Evolutionary conservation across 2,113 vertebrate genomes (phyloP).

Genomic region (Myodes glareolus): DNA sequence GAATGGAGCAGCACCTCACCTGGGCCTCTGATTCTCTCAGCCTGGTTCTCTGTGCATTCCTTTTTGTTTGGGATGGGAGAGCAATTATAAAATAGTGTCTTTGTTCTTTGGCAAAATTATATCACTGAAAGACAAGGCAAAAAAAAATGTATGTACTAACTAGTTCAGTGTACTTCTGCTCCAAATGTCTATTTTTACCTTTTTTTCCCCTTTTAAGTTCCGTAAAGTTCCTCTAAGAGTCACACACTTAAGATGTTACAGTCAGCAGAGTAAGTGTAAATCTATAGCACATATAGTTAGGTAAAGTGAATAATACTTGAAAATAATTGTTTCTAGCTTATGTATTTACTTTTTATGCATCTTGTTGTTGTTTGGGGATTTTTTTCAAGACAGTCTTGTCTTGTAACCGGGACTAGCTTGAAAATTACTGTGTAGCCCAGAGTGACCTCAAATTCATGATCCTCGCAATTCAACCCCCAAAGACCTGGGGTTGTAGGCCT

Average conservation of each 20-base stretch:
- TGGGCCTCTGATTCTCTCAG: not conserved
- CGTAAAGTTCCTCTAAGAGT: not conserved
- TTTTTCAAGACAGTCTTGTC: not conserved
- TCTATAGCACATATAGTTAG: too few species aligned
- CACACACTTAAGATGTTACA: not conserved
- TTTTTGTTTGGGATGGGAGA: not conserved
- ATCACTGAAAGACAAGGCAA: slow-evolving; percentile 1
- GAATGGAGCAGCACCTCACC: not conserved
- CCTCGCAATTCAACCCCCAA: not conserved
- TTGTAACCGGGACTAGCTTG: not conserved
- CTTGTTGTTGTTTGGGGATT: not conserved
- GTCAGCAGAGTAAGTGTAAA: not conserved
- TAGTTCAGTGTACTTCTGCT: not conserved
- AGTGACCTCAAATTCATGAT: not conserved
- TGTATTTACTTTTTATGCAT: not conserved
- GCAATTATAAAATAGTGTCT: slow-evolving; percentile 7
- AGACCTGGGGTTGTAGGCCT: not conserved
- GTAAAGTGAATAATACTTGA: not conserved
- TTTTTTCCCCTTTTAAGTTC: not conserved
- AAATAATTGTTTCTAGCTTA: not conserved
- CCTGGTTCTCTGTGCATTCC: not conserved
- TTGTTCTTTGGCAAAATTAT: slow-evolving; percentile 29
- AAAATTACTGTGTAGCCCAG: not conserved
- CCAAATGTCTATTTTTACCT: not conserved
- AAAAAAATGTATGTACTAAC: not conserved